Evolutionary conservation across 2,888 invertebrate genomes (phyloP), one percentile per base, ranked within the genome.

Genomic region (Apodemia zela): DNA sequence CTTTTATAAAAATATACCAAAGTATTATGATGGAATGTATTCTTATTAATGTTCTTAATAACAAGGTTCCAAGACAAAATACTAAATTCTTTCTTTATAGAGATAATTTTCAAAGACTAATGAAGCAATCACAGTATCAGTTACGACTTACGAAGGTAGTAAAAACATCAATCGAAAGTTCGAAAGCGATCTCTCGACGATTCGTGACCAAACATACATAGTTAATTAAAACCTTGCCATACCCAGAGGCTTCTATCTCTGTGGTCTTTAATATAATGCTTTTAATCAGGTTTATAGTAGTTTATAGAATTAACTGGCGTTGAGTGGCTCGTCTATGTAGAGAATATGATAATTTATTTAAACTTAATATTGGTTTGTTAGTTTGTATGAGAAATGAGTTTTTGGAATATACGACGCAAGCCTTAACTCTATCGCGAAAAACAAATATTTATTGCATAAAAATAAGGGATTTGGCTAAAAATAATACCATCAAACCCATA

Each of bases 141-240:
- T 66, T 68, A 64, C 58, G 33, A 59, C 47, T 59, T 47, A 59
- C 54, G 66, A 67, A 47, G 49, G 60, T 61, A 57, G 54, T 65
- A 67, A 64, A 68, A 62, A 63, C 60, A 66, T 66, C 64, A 64
- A 51, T 67, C 60, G 61, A 42, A 65, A 65, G 67, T 63, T 67
- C 65, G 65, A 65, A 67, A 67, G 66, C 67, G 65, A 66, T 61
- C 60, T 64, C 66, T 64, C 63, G 60, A 65, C 45, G 67, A 63
- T 65, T 69, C 67, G 68, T 67, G 67, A 67, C 67, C 66, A 64
- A 65, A 67, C 67, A 67, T 60, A 62, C 66, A 65, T 47, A 59
- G 54, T 59, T 70, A 66, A 68, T 67, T 69, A 69, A 69, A 68
- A 69, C 59, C 64, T 63, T 60, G 60, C 49, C 63, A 51, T 63